Evolutionary conservation across 1,140 invertebrate genomes (phyloP).

Genomic region (Rhizoglyphus robini): DNA sequence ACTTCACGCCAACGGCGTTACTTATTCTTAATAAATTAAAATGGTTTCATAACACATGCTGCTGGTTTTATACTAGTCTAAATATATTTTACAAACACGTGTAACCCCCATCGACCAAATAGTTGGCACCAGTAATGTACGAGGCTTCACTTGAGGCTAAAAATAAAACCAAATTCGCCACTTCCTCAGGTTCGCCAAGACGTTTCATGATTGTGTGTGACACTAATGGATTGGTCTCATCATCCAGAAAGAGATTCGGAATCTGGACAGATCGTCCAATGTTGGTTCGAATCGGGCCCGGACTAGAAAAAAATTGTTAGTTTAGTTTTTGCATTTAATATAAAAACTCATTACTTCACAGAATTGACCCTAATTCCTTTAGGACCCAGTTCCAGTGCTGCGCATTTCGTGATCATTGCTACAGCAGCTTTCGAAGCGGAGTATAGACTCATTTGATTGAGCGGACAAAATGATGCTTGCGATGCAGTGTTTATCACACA

Average conservation of each 20-base stretch:
- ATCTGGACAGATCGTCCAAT: neutral
- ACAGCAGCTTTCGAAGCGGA: slow-evolving; percentile 33
- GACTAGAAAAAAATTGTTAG: slow-evolving; percentile 6
- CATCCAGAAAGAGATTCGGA: neutral
- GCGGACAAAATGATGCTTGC: slow-evolving; percentile 53
- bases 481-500: slow-evolving; percentile 73
- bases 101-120: slow-evolving; percentile 65
- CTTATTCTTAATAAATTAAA: too few relatives aligned
- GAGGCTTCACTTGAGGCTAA: slow-evolving; percentile 60
- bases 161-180: slow-evolving; percentile 66
- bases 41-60: too few relatives aligned
- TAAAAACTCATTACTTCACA: slow-evolving; percentile 9
- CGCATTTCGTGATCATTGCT: slow-evolving; percentile 33
- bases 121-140: slow-evolving; percentile 61
- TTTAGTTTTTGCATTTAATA: neutral
- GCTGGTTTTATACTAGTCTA: too few relatives aligned
- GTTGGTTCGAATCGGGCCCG: slow-evolving; percentile 9
- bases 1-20: too few relatives aligned
- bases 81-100: slow-evolving; percentile 21
- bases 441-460: slow-evolving; percentile 25
- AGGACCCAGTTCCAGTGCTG: slow-evolving; percentile 32
- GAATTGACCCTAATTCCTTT: slow-evolving; percentile 28
- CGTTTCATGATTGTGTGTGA: slow-evolving; percentile 14
- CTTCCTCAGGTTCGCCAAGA: slow-evolving; percentile 52
- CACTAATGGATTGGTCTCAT: neutral